Evolutionary conservation across 92 coral and sea anemone species (phyloP), one percentile per base, ranked within the genome.

Genomic region (Muricea muricata): DNA sequence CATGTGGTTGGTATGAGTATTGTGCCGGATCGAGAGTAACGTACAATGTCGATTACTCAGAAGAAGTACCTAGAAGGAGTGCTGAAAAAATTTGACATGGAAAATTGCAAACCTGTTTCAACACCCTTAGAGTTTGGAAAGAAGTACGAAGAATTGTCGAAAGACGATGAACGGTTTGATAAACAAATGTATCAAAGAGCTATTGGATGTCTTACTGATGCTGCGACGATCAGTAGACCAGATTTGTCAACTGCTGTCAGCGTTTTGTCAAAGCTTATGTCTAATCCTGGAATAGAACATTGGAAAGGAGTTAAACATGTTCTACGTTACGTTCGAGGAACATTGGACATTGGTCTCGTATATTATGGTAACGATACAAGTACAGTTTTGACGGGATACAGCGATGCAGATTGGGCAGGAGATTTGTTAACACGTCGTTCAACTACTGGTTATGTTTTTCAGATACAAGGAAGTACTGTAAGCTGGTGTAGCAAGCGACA

Each of bases 351-450:
- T 42, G 78, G 78, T 30, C 25, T 71, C 18, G 12, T 71, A 58
- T 71, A 30, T 32, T 11, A 29, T 63, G 1, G 31, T 26, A 32
- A 63, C 1, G 7, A 2, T 25, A 11, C 7, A 3, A 3, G n/a
- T 37, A 37, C 78, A 7, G 26, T 23, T 13, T 46, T 74, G 17
- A 74, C 18, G 25, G 83, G 78, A 29, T 48, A 78, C n/a, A 54
- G 76, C 24, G 85, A 78, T 48, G 84, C 84, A 6, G 84, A 78
- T 24, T 78, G 84, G 84, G n/a, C n/a, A n/a, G 84, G 84, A 21
- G 84, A 78, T 78, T 14, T 75, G 29, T 20, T 11, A 21, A 75
- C 81, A 35, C 28, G 81, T 12, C 73, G 65, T 47, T 42, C 83
- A 33, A 79, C 84, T 35, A 33, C 84, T 2, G 84, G 84, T 10